phyloP scores from a whole-genome alignment of 2,888 invertebrate species.

The Spisula solida region DNA sequence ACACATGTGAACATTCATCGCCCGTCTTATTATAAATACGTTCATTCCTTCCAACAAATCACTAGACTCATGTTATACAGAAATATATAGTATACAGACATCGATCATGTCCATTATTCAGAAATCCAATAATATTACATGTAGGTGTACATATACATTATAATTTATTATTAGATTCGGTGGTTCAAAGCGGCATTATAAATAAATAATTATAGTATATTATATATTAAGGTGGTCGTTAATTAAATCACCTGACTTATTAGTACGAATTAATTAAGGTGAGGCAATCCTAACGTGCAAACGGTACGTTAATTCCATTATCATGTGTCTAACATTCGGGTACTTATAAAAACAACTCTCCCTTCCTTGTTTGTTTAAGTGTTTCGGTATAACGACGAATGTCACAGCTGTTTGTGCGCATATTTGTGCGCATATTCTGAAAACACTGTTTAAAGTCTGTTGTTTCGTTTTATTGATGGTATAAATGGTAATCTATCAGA shows the following conservation, averaged over 20 bases:
- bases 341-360: no score
- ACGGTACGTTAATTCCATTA: no score
- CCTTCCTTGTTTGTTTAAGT: no score
- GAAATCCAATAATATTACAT: neutral
- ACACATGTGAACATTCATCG: neutral
- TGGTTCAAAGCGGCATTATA: neutral
- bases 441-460: no score
- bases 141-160: neutral
- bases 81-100: neutral
- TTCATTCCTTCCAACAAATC: neutral
- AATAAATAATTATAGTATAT: neutral
- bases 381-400: no score
- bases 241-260: slow-evolving; percentile 13
- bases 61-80: neutral
- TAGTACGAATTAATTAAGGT: neutral
- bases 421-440: no score
- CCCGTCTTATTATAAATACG: neutral
- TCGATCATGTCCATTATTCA: neutral
- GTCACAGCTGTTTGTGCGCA: no score
- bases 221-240: neutral
- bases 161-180: no score
- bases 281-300: neutral
- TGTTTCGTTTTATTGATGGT: no score
- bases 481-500: no score
- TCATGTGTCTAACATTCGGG: no score